Base-by-base conservation (phyloP, 2,797 vertebrate species). In the Knipowitschia caucasica region DNA sequence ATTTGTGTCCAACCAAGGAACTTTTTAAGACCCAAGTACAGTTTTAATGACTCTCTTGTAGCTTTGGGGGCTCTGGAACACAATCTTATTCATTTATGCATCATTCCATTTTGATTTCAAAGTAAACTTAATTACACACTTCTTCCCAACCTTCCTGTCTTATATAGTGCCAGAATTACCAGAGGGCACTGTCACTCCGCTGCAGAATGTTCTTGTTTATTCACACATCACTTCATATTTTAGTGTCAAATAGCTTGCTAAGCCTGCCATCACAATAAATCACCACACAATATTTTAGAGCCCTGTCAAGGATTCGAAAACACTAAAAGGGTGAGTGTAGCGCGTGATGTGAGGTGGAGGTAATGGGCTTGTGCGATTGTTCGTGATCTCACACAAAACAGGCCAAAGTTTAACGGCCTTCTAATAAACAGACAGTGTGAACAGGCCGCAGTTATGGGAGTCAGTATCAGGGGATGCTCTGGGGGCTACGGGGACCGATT, bases 391-490 rank as follows among this genome's bases (percentile, higher is more conserved):
- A 64, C 54, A 64, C 55, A 60, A 50, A 62, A 36, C 64, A 69
- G 77, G 76, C 53, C 78, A 85, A 53, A 78, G 82, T 79, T 84
- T 84, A 88, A 88, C 72, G 62, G 21, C 64, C 61, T 36, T 38
- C 70, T 64, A 66, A 80, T 83, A 82, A 85, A 85, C 12, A 29
- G 69, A 58, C 56, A 44, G 47, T 69, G 71, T 58, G 69, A 50
- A 71, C 71, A 77, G 70, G 56, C 61, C 62, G 50, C 53, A 67
- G 79, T 82, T 71, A 80, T 77, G 55, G 64, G 76, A 80, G 64
- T 59, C 67, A 67, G 61, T 76, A 80, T 84, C 72, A 73, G 49
- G 51, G 4, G 24, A 47, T 58, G 58, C 64, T 73, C 67, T 55
- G 65, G 76, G 50, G 70, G 69, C 70, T 45, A 63, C 1, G 36